Evolutionary conservation across 2,113 vertebrate species (phyloP).

Genomic region (Cebus imitator): DNA sequence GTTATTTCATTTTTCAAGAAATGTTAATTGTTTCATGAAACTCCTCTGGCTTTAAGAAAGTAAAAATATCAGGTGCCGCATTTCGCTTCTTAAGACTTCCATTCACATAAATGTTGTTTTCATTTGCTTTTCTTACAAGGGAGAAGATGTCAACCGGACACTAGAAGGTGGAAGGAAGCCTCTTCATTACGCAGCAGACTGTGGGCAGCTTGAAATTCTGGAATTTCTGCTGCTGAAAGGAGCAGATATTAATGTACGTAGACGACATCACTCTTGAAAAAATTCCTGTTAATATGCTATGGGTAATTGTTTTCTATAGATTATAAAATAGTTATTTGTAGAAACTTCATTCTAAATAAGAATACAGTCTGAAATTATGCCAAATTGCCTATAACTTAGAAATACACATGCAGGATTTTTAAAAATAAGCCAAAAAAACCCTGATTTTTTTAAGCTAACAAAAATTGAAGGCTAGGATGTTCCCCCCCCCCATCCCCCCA

Average conservation of each 20-base stretch:
- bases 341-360: conserved; percentile 2
- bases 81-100: not conserved
- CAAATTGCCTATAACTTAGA: not conserved
- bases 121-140: conserved; percentile 80
- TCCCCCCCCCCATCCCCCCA: not conserved
- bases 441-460: not conserved
- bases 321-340: not conserved
- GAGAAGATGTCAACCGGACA: conserved; percentile 93
- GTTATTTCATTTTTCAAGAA: conserved; percentile 22
- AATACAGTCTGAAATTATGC: not conserved
- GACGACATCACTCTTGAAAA: not conserved
- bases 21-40: conserved; percentile 40
- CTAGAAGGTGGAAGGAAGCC: conserved; percentile 94
- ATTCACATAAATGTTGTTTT: not conserved
- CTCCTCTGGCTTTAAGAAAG: not conserved
- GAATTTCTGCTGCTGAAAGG: conserved; percentile 95
- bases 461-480: not conserved
- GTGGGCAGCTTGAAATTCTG: conserved; percentile 92
- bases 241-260: conserved; percentile 95
- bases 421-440: not conserved
- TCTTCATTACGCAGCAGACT: conserved; percentile 95
- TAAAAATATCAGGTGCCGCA: not conserved
- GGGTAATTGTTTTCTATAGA: not conserved
- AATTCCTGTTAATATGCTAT: not conserved
- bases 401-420: not conserved